These are phyloP conservation scores for Prionace glauca DNA, from an alignment of 2,797 vertebrate genomes.

Conservation along the genomic window DNA sequence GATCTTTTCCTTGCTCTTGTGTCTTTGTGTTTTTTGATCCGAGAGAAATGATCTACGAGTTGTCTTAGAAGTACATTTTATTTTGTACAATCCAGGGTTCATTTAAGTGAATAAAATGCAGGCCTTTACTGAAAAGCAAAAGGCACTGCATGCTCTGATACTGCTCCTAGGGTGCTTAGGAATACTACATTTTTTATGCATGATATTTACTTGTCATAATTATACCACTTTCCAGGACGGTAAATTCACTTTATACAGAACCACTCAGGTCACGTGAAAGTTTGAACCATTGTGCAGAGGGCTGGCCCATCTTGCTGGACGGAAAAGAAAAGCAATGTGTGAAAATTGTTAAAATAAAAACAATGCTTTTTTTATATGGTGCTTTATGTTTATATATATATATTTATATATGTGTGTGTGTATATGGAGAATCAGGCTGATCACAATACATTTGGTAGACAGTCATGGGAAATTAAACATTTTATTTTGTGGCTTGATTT, in stretches of 20 bases:
- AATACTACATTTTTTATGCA: neutral
- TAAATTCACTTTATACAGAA: neutral
- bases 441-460: neutral
- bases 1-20: neutral
- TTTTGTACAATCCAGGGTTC: neutral
- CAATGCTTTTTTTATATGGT: neutral
- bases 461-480: neutral
- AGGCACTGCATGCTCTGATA: neutral
- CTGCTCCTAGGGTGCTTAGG: neutral
- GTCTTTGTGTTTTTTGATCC: neutral
- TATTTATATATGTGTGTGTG: neutral
- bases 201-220: neutral
- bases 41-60: neutral
- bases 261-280: neutral
- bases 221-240: neutral
- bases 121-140: neutral
- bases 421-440: neutral
- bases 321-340: neutral
- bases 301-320: neutral
- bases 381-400: neutral
- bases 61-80: neutral
- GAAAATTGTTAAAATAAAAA: neutral
- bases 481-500: neutral
- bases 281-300: neutral
- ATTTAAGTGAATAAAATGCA: neutral